Percentiles rank a stretch among this genome's conserved stretches.
phyloP scores from a whole-genome alignment of 2,797 vertebrate species.

The Leucoraja ocellata region DNA sequence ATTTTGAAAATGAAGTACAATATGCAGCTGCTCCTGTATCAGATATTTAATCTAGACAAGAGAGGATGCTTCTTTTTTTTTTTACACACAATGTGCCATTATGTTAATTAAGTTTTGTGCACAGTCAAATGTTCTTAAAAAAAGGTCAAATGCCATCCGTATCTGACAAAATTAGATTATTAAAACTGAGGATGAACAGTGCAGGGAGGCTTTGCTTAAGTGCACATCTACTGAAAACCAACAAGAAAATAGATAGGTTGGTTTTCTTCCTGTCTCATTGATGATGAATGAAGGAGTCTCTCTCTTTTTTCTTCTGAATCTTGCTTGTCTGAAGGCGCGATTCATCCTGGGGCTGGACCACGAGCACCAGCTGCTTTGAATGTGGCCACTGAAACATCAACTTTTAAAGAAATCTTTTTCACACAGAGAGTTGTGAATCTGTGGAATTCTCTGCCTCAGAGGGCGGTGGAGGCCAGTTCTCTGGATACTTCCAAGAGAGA shows the following conservation, averaged over 20 bases:
- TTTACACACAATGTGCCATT: not conserved
- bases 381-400: not conserved
- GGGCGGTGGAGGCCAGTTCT: too few species aligned
- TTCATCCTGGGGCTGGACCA: not conserved
- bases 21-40: too few species aligned
- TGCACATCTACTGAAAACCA: not conserved
- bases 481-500: too few species aligned
- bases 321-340: not conserved
- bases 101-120: constrained; percentile 1
- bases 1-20: too few species aligned
- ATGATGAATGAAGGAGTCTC: not conserved
- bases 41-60: too few species aligned
- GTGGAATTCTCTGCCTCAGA: too few species aligned
- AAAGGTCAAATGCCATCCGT: not conserved
- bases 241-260: not conserved
- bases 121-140: not conserved
- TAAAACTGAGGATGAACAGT: not conserved
- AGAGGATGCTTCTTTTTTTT: too few species aligned
- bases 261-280: not conserved
- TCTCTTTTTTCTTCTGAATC: not conserved
- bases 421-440: too few species aligned
- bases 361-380: not conserved
- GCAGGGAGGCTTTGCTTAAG: not conserved
- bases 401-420: too few species aligned
- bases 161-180: not conserved